Evolutionary conservation across 2,797 vertebrate species (phyloP).

Genomic region (Carcharodon carcharias): DNA sequence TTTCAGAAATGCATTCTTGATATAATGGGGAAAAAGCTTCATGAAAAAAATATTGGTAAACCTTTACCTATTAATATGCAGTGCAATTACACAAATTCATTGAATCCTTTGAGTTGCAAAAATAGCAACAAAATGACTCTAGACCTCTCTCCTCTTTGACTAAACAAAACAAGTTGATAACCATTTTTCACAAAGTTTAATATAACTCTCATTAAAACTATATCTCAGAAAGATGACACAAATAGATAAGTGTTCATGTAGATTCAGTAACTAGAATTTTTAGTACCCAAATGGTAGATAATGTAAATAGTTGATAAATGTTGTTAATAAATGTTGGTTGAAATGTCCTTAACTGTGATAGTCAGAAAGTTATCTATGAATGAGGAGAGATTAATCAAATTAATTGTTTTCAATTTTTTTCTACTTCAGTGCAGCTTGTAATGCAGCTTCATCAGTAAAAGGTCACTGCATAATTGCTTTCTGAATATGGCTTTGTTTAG

Average conservation of each 20-base stretch:
- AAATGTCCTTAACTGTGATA: not conserved
- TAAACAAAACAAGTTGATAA: not conserved
- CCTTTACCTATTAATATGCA: not conserved
- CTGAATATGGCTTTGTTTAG: slow-evolving; percentile 37
- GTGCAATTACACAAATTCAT: not conserved
- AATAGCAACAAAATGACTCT: not conserved
- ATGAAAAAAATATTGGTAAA: not conserved
- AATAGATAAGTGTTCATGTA: not conserved
- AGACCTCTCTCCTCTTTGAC: not conserved
- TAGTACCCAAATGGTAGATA: not conserved
- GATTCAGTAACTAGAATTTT: not conserved
- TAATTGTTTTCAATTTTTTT: slow-evolving; percentile 21
- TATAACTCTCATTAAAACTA: not conserved
- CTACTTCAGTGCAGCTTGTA: slow-evolving; percentile 24
- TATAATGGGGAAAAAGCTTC: not conserved
- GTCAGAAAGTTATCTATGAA: not conserved
- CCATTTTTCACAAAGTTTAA: not conserved
- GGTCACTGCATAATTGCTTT: slow-evolving; percentile 38
- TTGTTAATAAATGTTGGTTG: not conserved
- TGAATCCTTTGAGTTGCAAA: not conserved
- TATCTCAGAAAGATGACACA: not conserved
- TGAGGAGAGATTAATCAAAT: slow-evolving; percentile 1
- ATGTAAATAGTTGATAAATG: not conserved
- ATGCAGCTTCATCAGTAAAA: slow-evolving; percentile 36
- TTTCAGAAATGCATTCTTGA: not conserved